Percentiles rank a stretch among this genome's conserved stretches.
Evolutionary conservation across 2,797 vertebrate genomes (phyloP).

Genomic region (Denticeps clupeoides): DNA sequence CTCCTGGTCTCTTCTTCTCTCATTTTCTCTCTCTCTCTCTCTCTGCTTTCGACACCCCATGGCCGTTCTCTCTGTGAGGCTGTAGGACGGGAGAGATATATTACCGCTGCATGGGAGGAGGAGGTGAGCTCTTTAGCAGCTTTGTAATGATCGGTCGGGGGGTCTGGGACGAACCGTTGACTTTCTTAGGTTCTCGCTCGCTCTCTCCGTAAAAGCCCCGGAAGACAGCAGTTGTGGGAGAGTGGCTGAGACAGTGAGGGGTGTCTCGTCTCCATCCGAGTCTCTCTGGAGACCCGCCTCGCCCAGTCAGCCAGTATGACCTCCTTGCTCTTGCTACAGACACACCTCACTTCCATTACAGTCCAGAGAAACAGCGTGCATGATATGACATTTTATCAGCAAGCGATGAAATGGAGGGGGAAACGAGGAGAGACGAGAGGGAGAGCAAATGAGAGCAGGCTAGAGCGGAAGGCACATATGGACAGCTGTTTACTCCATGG

Average conservation of each 20-base stretch:
- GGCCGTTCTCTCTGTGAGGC: constrained; percentile 10
- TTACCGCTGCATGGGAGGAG: constrained; percentile 6
- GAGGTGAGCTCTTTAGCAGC: constrained; percentile 10
- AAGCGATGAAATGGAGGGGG: not conserved
- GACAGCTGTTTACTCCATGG: constrained; percentile 51
- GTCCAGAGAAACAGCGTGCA: not conserved
- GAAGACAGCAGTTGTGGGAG: no score
- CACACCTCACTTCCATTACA: no score
- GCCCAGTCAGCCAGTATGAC: no score
- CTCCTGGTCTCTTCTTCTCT: constrained; percentile 16
- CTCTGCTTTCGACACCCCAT: constrained; percentile 25
- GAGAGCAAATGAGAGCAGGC: constrained; percentile 29
- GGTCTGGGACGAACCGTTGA: not conserved
- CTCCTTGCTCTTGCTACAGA: no score
- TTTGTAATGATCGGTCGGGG: constrained; percentile 12
- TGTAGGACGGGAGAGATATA: constrained; percentile 7
- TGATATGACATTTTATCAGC: no score
- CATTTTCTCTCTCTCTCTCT: constrained; percentile 9
- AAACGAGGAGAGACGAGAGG: constrained; percentile 13
- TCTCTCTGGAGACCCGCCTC: no score
- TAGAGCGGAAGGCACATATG: constrained; percentile 38
- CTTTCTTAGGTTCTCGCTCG: not conserved
- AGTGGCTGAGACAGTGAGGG: not conserved
- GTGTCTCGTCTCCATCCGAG: no score
- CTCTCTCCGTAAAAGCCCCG: constrained; percentile 2